Conservation (phyloP, 2,797 vertebrate species). For the Huso huso region DNA sequence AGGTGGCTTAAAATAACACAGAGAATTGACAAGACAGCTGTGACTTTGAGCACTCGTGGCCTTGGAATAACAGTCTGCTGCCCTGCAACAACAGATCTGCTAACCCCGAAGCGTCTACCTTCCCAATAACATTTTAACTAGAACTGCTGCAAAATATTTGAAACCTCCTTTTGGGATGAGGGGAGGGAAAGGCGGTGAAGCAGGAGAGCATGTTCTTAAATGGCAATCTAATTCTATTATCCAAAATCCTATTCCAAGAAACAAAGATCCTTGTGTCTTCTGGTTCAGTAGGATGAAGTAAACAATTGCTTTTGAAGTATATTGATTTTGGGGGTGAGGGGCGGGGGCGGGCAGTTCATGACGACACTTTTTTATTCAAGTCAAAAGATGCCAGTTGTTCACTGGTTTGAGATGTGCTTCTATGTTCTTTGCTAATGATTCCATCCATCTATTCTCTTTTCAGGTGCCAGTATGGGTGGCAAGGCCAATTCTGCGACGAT, state of each 20-base stretch:
- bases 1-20: conserved; percentile 55
- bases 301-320: too few species aligned
- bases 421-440: too few species aligned
- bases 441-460: too few species aligned
- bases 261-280: background rate
- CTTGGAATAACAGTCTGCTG: conserved; percentile 59
- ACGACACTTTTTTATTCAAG: too few species aligned
- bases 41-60: conserved; percentile 40
- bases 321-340: too few species aligned
- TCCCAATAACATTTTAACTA: background rate
- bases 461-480: conserved; percentile 94
- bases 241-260: background rate
- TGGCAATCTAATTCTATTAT: background rate
- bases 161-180: too few species aligned
- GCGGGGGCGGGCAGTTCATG: too few species aligned
- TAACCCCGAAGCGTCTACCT: conserved; percentile 33
- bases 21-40: conserved; percentile 71
- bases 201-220: too few species aligned
- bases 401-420: too few species aligned
- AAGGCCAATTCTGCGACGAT: conserved; percentile 81
- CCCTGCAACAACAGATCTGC: conserved; percentile 58
- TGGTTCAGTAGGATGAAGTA: too few species aligned
- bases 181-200: too few species aligned
- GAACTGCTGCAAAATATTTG: background rate
- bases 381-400: too few species aligned